Evolutionary conservation across 2,113 vertebrate species (phyloP), one percentile per base, ranked within the genome.

Genomic region (Podarcis cretensis): DNA sequence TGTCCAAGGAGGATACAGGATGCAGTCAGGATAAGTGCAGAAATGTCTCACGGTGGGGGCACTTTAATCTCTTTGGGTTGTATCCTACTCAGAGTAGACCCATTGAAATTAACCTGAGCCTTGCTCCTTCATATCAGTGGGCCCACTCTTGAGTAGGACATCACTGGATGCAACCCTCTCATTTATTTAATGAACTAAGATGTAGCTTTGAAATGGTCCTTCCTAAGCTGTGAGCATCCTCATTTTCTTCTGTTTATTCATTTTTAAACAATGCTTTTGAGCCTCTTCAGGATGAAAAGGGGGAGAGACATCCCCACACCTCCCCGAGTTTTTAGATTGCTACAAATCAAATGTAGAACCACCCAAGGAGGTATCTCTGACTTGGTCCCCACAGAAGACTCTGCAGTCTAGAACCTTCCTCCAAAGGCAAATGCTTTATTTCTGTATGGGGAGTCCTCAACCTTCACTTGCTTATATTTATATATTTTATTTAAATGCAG

Each of bases 21-120:
- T 95, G 92, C 89, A 91, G 48, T 89, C 40, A 79, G 30, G 13
- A 7, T 5, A 48, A 68, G 48, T 27, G 20, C 80, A 25, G 57
- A 90, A 92, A 78, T 85, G 54, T 57, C 79, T 43, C 12, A 23
- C 1, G 32, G 32, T 1, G 20, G 35, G 40, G 40, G 77, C 21
- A 16, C 54, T 89, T 84, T 65, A 85, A 86, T 68, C 81, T 12
- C n/a, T 40, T 35, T 81, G 83, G 30, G 10, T 65, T 14, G 9
- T 54, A 0, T 54, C 48, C 48, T 54, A 54, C 48, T 54, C 48
- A 54, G 9, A 12, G 10, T 54, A 54, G 48, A 54, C 48, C 48
- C 48, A 54, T 2, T 54, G 48, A 54, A 54, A 54, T 54, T 54
- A 54, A 54, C 0, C 48, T 54, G 48, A 54, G 48, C 48, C 48